Base-by-base conservation (phyloP, 35 echinoderm and acorn worm species). In the Ptychodera flava region DNA sequence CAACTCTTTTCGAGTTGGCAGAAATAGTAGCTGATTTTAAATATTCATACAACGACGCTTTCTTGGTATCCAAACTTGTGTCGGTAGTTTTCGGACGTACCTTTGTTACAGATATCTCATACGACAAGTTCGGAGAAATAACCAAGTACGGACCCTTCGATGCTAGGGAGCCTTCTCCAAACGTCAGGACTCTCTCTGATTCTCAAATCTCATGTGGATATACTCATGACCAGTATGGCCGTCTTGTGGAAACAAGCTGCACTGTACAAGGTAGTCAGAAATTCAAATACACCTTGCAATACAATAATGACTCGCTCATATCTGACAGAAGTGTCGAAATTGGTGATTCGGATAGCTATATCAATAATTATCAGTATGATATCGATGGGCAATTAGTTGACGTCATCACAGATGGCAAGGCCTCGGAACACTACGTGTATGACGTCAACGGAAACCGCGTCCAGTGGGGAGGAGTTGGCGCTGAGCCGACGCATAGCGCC, bases 381-480 rank as follows among this genome's bases (percentile, higher is more conserved):
- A 45, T 64, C 0, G 89, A 83, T 75, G 96, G 96, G n/a, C 93
- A 94, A 52, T 80, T 99, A 0, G 82, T 78, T 31, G 88, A 90
- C 52, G 96, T 99, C n/a, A 38, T 33, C 30, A 76, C 88, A n/a
- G 89, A 99, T 86, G 32, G 45, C 45, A 6, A 12, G 6, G 6
- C 77, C 0, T 36, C 52, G 0, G 78, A 88, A 81, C 88, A 86
- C 28, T 99, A 99, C 53, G 84, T 88, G n/a, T 99, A 99, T 78
- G 90, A 91, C 32, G 37, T 38, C 1, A 99, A 99, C 86, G 96
- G 96, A 33, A 94, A 99, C 76, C 75, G 94, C 30, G 81, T 86
- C 27, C 38, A 92, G 0, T 45, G 94, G 1, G 87, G 80, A 15
- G 81, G 89, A 32, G 85, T 87, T 27, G 83, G 87, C 32, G 87